Base-by-base conservation (phyloP, 1,140 invertebrate species). In the Tachypleus tridentatus region DNA sequence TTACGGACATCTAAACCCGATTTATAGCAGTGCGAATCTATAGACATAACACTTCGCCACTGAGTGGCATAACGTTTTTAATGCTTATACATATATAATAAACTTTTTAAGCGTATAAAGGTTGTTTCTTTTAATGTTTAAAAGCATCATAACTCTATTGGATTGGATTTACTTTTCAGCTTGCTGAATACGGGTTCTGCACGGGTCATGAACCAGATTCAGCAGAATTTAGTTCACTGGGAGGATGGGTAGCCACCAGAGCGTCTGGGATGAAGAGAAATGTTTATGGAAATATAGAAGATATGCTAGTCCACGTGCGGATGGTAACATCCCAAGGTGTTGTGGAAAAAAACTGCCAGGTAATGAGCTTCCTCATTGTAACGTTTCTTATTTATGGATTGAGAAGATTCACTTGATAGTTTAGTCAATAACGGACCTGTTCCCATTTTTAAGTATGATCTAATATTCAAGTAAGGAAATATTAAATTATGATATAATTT, bases 231-330 rank as follows among this genome's bases (percentile, higher is more conserved):
- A 96, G 93, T 68, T 76, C 78, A n/a, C 79, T 98, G 8, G 96
- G 96, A 10, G 96, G 96, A 11, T 99, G 96, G 96, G 91, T 99
- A 7, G 93, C 95, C 0, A 99, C 96, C 0, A 78, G 95, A 70
- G 96, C 96, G 0, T 97, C 93, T 48, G 96, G 96, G 8, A 99
- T 99, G 96, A 99, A 99, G 78, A 99, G 98, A 78, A 98, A 98
- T 75, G 85, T 88, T 0, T 99, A 98, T 72, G 95, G 95, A 1
- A 98, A 98, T 74, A 98, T 98, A 64, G 93, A 97, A 79, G 93
- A 97, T 76, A 76, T 98, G 11, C 75, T 98, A 3, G 86, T 98
- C 4, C 86, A 93, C 70, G 85, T 93, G 0, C 87, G 86, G 74
- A 88, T 93, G 83, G 90, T 95, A 0, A 95, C 91, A 0, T 81